Percentiles rank a stretch among this genome's conserved stretches.
Evolutionary conservation across 2,113 vertebrate genomes (phyloP).

Genomic region (Cardinalis cardinalis): DNA sequence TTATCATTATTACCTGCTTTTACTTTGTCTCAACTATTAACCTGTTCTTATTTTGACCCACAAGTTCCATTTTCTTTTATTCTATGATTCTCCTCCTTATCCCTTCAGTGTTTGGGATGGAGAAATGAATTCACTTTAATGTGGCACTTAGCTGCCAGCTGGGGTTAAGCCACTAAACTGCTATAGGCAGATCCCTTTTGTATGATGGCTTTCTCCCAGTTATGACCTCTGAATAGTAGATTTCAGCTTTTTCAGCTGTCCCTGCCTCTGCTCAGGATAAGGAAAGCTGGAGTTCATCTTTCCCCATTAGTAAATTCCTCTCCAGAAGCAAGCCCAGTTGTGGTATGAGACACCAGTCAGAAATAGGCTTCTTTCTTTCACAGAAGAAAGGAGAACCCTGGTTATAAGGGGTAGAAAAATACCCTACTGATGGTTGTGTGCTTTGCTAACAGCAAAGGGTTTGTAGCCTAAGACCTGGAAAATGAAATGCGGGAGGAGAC

Average conservation of each 20-base stretch:
- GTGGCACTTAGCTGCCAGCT: neutral
- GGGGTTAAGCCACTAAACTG: neutral
- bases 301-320: neutral
- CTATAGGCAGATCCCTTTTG: neutral
- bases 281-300: neutral
- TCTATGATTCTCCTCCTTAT: rapidly evolving
- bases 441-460: neutral
- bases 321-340: neutral
- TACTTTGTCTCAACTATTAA: neutral
- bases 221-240: neutral
- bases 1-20: neutral
- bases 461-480: neutral
- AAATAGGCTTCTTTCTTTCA: neutral
- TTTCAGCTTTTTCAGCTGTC: neutral
- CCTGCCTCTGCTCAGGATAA: neutral
- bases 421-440: neutral
- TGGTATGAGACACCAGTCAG: neutral
- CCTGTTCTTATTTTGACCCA: neutral
- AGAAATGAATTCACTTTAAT: neutral
- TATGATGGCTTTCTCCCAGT: neutral
- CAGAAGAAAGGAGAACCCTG: neutral
- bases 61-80: neutral
- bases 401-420: neutral
- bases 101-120: neutral
- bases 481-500: neutral